Percentiles rank a stretch among this genome's conserved stretches.
Evolutionary conservation across 2,888 invertebrate species (phyloP).

Genomic region (Alloplasta piceator): DNA sequence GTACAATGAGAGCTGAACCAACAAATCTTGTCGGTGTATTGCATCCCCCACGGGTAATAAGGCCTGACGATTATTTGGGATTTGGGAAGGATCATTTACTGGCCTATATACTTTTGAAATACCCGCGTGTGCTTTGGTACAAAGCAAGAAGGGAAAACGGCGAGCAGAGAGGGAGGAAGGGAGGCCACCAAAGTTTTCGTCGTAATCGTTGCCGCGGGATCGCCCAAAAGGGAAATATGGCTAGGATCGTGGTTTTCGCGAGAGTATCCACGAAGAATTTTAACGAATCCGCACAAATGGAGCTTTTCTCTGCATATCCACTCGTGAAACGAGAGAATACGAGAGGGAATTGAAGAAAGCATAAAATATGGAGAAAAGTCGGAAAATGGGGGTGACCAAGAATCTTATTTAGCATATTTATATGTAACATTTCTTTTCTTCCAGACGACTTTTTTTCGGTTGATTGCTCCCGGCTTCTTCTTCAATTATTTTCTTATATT

Average conservation of each 20-base stretch:
- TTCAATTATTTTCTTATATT: no score
- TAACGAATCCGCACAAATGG: slow-evolving; percentile 39
- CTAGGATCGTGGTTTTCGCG: slow-evolving; percentile 24
- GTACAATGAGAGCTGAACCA: slow-evolving; percentile 53
- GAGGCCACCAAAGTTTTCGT: slow-evolving; percentile 51
- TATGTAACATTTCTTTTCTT: no score
- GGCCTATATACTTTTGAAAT: slow-evolving; percentile 15
- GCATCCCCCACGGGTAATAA: slow-evolving; percentile 59
- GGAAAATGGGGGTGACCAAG: background rate
- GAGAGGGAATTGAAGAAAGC: background rate
- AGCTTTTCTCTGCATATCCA: slow-evolving; percentile 28
- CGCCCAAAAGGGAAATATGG: slow-evolving; percentile 42
- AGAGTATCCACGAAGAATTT: slow-evolving; percentile 46
- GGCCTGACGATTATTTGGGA: slow-evolving; percentile 64
- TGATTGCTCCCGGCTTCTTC: no score
- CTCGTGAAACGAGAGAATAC: slow-evolving; percentile 1
- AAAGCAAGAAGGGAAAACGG: no score
- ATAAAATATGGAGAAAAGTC: slow-evolving; percentile 16
- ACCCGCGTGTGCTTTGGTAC: slow-evolving; percentile 28
- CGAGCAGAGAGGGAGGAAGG: slow-evolving; percentile 34
- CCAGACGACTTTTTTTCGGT: no score
- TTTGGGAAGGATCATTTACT: slow-evolving; percentile 62
- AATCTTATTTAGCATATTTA: no score
- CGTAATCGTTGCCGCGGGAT: slow-evolving; percentile 63
- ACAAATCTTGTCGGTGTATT: slow-evolving; percentile 39